Percentiles rank a stretch among this genome's conserved stretches.
phyloP scores from a whole-genome alignment of 2,113 vertebrate species.

The Dasyprocta punctata region DNA sequence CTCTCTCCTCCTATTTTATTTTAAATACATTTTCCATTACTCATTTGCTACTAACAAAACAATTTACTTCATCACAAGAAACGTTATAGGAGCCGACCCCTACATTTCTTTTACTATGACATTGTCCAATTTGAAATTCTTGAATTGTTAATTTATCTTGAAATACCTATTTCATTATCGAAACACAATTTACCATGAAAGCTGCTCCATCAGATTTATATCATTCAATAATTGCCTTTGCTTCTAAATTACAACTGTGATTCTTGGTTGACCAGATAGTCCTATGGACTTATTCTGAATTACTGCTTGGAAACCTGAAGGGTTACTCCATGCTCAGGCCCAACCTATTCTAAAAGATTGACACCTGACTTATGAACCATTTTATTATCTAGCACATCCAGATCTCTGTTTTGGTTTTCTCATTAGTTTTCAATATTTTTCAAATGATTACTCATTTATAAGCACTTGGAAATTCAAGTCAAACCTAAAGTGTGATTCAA shows the following conservation, averaged over 20 bases:
- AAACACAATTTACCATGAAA: constrained; percentile 47
- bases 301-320: background rate
- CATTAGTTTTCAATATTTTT: background rate
- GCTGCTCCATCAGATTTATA: background rate
- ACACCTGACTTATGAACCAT: background rate
- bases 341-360: background rate
- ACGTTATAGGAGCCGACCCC: background rate
- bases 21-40: background rate
- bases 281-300: background rate
- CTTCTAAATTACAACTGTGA: constrained; percentile 2
- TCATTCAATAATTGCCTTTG: background rate
- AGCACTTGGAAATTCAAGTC: constrained; percentile 4
- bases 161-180: constrained; percentile 51
- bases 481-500: background rate
- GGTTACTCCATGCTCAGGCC: background rate
- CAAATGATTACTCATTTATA: constrained; percentile 13
- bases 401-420: background rate
- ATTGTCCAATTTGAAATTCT: constrained; percentile 5
- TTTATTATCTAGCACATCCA: background rate
- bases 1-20: background rate
- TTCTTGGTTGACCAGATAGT: background rate
- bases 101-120: background rate
- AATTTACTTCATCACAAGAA: background rate
- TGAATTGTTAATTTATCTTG: constrained; percentile 20
- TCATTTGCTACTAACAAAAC: background rate